Base-by-base conservation (phyloP, 1,140 invertebrate species). In the Tenebrio molitor region DNA sequence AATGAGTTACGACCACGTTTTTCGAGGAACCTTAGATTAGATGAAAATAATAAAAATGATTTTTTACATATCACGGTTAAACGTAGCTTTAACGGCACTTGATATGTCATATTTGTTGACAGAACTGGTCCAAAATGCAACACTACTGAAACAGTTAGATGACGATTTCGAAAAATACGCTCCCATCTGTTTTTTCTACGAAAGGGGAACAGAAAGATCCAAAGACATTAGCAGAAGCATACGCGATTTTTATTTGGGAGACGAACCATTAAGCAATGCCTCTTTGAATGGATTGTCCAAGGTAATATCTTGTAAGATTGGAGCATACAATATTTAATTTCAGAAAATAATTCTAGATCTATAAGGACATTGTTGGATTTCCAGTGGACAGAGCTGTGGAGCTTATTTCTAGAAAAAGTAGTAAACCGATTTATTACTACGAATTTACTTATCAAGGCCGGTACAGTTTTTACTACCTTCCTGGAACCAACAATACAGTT, bases 101-200 rank as follows among this genome's bases (percentile, higher is more conserved):
- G n/a, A n/a, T n/a, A n/a, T 79, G 87, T 84, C 23, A 33, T 10
- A 33, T 33, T 33, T 33, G 10, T 25, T 67, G 76, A 10, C 42
- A 77, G 76, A 64, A 66, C 3, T 76, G 7, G 29, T 76, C 10
- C 8, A 7, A 17, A 77, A 87, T 69, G 79, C 81, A 3, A 79
- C 82, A 0, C 73, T 83, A 29, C 76, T 84, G 15, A 69, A 83
- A 1, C 75, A 85, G 8, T 74, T 87, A 12, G 85, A 86, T 72
- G 73, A 83, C 0, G 81, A 88, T 17, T 89, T 86, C 75, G 81
- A 85, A 7, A 77, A 65, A 21, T 66, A 86, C 36, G 86, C 87
- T 1, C 88, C 88, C 0, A 85, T 88, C 0, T 83, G 81, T 66
- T 88, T 87, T 29, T 69, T 85, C 1, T 89, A 87, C 65, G 87